Conservation (phyloP, 92 coral and sea anemone genomes). For the Palythoa grandiflora region DNA sequence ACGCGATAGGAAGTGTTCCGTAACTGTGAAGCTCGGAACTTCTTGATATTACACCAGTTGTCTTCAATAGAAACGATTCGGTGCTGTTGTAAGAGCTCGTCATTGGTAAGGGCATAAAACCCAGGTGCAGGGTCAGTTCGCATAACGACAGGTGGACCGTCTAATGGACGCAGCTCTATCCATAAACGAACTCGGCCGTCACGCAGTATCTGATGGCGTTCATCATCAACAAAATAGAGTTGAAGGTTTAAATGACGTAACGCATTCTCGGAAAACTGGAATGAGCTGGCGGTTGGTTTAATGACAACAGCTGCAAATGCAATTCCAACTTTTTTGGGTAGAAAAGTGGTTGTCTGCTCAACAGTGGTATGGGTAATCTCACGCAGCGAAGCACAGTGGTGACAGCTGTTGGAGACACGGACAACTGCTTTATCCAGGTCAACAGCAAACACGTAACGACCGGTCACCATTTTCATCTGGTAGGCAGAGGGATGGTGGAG, state of each 20-base stretch:
- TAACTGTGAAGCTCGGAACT: conserved; percentile 33
- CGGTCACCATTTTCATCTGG: conserved; percentile 10
- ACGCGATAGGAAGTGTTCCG: conserved; percentile 42
- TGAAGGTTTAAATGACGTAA: too few species aligned
- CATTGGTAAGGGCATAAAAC: neutral
- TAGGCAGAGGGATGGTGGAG: neutral
- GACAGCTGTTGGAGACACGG: conserved; percentile 7
- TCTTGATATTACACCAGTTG: conserved; percentile 51
- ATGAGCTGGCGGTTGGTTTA: too few species aligned
- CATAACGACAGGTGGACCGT: neutral
- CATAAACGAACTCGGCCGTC: too few species aligned
- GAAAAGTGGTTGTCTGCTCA: conserved; percentile 15
- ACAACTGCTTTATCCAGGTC: neutral
- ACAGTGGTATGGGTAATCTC: neutral
- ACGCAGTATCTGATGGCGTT: too few species aligned
- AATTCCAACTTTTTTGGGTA: conserved; percentile 23
- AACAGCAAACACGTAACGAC: conserved; percentile 28
- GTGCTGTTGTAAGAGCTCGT: neutral
- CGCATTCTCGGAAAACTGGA: too few species aligned
- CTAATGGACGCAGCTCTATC: neutral
- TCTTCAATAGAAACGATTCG: conserved; percentile 39
- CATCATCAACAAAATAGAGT: too few species aligned
- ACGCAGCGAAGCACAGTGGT: conserved; percentile 7
- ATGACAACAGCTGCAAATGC: neutral
- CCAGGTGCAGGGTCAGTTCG: neutral